Evolutionary conservation across 2,888 invertebrate genomes (phyloP), one percentile per base, ranked within the genome.

Genomic region (Dryobota labecula): DNA sequence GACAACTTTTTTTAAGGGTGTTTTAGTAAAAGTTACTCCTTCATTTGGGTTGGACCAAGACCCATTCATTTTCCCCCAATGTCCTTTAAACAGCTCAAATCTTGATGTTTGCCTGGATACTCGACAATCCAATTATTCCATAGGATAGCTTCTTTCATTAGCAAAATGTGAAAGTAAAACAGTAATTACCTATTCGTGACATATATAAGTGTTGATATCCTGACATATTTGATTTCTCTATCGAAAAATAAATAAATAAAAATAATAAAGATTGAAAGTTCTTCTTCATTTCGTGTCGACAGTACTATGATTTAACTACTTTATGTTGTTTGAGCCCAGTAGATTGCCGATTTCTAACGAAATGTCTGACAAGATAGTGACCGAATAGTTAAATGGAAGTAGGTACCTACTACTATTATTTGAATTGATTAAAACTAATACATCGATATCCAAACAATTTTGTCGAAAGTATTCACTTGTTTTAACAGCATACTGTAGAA

Each of bases 281-380:
- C n/a, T n/a, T n/a, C n/a, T n/a, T n/a, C n/a, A n/a, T n/a, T n/a
- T n/a, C n/a, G n/a, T n/a, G n/a, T n/a, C n/a, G n/a, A n/a, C n/a
- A n/a, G n/a, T n/a, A n/a, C n/a, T n/a, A n/a, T n/a, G n/a, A n/a
- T n/a, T n/a, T n/a, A n/a, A n/a, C n/a, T n/a, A n/a, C n/a, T n/a
- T n/a, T n/a, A n/a, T n/a, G n/a, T n/a, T n/a, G n/a, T n/a, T n/a
- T n/a, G n/a, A n/a, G n/a, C n/a, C n/a, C n/a, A n/a, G n/a, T n/a
- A n/a, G n/a, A n/a, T n/a, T n/a, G n/a, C n/a, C n/a, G 3, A 15
- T 58, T 24, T 24, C 2, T 64, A 13, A n/a, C 20, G n/a, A 51
- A 30, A 51, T 51, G 61, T 45, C 77, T 69, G 61, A 76, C 68
- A 56, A 49, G 56, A 62, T 15, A 30, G 13, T 36, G 13, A 38